A percentile compares a stretch with the other conserved stretches of the same genome.
These are phyloP conservation scores for Gila orcuttii DNA, from an alignment of 2,113 vertebrate species.

Conservation along the genomic window DNA sequence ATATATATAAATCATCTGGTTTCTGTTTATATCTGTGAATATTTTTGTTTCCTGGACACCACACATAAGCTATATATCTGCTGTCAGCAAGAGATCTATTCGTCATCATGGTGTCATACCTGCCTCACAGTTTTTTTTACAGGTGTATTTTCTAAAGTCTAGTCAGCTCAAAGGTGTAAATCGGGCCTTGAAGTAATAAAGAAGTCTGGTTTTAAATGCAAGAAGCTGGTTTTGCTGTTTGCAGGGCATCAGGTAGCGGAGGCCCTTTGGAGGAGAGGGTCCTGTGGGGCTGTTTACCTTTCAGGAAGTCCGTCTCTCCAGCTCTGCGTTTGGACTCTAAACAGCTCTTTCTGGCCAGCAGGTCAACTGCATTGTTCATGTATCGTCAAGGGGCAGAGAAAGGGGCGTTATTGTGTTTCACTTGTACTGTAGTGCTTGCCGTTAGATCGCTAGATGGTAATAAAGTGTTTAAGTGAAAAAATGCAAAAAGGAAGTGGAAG, in stretches of 20 bases:
- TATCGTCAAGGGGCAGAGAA: conserved; percentile 41
- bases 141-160: not conserved
- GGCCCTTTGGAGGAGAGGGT: conserved; percentile 51
- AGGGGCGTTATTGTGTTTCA: conserved; percentile 52
- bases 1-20: not conserved
- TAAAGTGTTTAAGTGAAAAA: not conserved
- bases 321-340: conserved; percentile 58
- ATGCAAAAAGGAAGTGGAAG: conserved; percentile 9
- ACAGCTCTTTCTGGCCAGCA: conserved; percentile 39
- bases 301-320: conserved; percentile 58
- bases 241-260: conserved; percentile 49
- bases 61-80: not conserved
- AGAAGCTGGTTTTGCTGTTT: not conserved
- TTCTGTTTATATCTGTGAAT: not conserved
- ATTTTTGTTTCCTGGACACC: not conserved
- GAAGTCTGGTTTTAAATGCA: conserved; percentile 1
- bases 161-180: not conserved
- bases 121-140: not conserved
- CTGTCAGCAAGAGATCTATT: not conserved
- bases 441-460: not conserved
- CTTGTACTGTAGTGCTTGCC: conserved; percentile 35
- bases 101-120: not conserved
- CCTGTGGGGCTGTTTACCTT: conserved; percentile 56
- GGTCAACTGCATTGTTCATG: conserved; percentile 54
- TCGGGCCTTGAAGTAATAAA: not conserved